Evolutionary conservation across 2,888 invertebrate species (phyloP), one percentile per base, ranked within the genome.

Genomic region (Folsomia candida): DNA sequence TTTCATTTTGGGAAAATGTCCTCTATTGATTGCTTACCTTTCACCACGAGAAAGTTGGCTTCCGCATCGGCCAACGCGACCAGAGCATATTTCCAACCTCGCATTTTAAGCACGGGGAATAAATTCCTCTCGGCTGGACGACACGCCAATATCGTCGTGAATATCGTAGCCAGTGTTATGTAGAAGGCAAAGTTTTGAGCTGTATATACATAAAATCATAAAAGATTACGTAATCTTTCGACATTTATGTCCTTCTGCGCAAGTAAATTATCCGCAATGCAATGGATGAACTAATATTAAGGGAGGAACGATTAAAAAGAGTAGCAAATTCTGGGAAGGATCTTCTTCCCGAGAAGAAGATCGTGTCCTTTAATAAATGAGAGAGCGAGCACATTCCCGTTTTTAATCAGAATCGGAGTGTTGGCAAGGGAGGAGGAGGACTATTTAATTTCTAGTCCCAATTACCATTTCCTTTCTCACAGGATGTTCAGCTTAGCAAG

Each of bases 11-110:
- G n/a, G n/a, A n/a, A n/a, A n/a, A n/a, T n/a, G n/a, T n/a, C n/a
- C n/a, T n/a, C n/a, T n/a, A n/a, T n/a, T n/a, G n/a, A n/a, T n/a
- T n/a, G n/a, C n/a, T n/a, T n/a, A n/a, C n/a, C n/a, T 82, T 89
- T 88, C 20, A 92, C 91, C 73, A 93, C 86, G 73, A 93, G 84
- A 83, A 90, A 93, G 82, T 91, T 90, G 4, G 93, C 93, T 84
- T 93, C 91, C n/a, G 94, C 93, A 82, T 94, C 93, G 73, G 92
- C 86, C 64, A 89, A 83, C 29, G 92, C 91, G 18, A 93, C 86
- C 76, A 93, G 83, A 73, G 92, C 84, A 80, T 93, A 89, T 78
- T 91, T 87, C 90, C 91, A 92, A 81, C 89, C 91, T 82, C 90
- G 87, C 81, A 87, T 86, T 79, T 87, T 86, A 76, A 92, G 83